Conservation (phyloP, 1,140 invertebrate genomes). For the Yoshiicerus persimilis region DNA sequence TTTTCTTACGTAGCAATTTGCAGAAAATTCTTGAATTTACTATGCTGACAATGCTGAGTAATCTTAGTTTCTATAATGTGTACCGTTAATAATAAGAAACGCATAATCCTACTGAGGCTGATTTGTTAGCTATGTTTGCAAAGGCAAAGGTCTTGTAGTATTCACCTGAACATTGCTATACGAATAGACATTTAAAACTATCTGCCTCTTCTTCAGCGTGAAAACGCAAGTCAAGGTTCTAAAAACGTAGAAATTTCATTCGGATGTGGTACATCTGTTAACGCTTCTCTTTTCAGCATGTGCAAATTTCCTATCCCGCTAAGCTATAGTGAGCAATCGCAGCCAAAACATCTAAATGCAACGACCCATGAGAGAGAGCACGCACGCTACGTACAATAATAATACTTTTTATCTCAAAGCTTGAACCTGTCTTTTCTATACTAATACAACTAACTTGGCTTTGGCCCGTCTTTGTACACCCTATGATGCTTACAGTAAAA, state of each 20-base stretch:
- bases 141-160: background rate
- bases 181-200: background rate
- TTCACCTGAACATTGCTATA: background rate
- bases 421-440: too few species aligned
- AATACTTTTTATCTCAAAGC: too few species aligned
- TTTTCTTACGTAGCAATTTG: too few species aligned
- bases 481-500: too few species aligned
- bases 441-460: too few species aligned
- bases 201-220: background rate
- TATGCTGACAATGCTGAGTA: too few species aligned
- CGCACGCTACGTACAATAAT: too few species aligned
- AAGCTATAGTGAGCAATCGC: background rate
- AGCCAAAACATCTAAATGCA: background rate
- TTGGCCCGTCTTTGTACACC: too few species aligned
- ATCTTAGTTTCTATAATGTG: too few species aligned
- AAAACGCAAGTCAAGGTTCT: slow-evolving; percentile 22
- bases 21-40: too few species aligned
- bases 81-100: too few species aligned
- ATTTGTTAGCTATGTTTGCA: background rate
- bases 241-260: slow-evolving; percentile 11
- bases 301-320: background rate
- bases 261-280: background rate
- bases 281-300: background rate
- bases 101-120: too few species aligned
- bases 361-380: background rate